Base-by-base conservation (phyloP, 2,113 vertebrate species). In the Numida meleagris region DNA sequence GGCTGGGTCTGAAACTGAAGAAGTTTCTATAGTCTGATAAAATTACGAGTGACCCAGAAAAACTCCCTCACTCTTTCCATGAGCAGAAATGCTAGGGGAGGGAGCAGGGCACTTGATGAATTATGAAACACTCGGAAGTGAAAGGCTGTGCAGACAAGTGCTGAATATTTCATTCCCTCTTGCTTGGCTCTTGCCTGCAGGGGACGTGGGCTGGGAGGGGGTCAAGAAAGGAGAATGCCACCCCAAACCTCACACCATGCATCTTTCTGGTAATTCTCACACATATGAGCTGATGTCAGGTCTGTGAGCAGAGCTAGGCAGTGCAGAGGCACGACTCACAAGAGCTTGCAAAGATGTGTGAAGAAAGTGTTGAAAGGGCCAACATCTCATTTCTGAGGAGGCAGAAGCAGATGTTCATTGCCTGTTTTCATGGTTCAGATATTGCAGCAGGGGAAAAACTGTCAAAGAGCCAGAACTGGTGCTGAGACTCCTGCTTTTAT, bases 141-240 rank as follows among this genome's bases (percentile, higher is more conserved):
- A 68, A 34, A n/a, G 46, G 67, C 58, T n/a, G 48, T 17, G 17
- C 20, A 45, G 73, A 29, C 15, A 4, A 40, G 16, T 46, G 46
- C 65, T 95, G 94, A 95, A 96, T 96, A 65, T 95, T 96, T 95
- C 46, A 94, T 95, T 53, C 43, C 20, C 13, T 78, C 50, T 67
- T 16, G 9, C 68, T 40, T 19, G 25, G 82, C 43, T 84, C 89
- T 55, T 33, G 61, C 48, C 59, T 43, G 53, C 36, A 5, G 45
- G 57, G 9, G 7, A 46, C 27, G 14, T 1, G 6, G 16, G 36
- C 4, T 1, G 27, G 62, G 75, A 85, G 15, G 45, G 20, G 24
- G 43, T 20, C 0, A 2, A 36, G 89, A 33, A 45, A 62, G 55
- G 66, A 68, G 45, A 1, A 0, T 3, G 3, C 68, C 34, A 19